Conservation (phyloP, 2,113 vertebrate genomes). For the Oreamnos americanus region DNA sequence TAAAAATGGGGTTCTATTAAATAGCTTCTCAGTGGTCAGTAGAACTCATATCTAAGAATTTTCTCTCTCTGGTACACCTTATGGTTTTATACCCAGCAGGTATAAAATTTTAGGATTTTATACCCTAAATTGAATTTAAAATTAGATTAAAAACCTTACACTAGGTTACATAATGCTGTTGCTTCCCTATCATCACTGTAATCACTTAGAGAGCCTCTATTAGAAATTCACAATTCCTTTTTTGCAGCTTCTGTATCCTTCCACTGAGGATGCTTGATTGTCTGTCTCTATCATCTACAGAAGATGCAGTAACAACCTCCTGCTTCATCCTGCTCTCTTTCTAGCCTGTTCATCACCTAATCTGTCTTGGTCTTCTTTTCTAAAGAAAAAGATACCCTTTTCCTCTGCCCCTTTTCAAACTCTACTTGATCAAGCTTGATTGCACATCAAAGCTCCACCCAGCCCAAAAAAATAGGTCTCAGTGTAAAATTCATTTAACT, state of each 20-base stretch:
- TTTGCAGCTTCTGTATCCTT: background rate
- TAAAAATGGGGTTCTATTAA: background rate
- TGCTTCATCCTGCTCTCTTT: background rate
- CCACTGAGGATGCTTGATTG: background rate
- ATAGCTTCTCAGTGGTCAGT: background rate
- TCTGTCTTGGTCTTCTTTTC: background rate
- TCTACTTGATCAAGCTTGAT: background rate
- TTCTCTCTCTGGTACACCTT: background rate
- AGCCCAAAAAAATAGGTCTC: background rate
- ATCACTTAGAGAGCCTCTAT: background rate
- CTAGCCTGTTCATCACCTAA: background rate
- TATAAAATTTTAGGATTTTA: background rate
- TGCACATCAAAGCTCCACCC: background rate
- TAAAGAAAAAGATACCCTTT: background rate
- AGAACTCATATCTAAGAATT: background rate
- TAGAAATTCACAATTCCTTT: background rate
- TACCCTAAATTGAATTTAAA: background rate
- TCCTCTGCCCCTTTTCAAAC: background rate
- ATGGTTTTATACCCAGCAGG: background rate
- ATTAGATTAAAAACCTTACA: background rate
- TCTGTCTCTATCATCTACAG: background rate
- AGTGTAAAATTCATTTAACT: background rate
- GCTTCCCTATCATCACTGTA: background rate
- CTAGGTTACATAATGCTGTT: background rate
- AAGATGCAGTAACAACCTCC: background rate